Conservation (phyloP, 2,113 vertebrate genomes). For the Halcyon senegalensis region DNA sequence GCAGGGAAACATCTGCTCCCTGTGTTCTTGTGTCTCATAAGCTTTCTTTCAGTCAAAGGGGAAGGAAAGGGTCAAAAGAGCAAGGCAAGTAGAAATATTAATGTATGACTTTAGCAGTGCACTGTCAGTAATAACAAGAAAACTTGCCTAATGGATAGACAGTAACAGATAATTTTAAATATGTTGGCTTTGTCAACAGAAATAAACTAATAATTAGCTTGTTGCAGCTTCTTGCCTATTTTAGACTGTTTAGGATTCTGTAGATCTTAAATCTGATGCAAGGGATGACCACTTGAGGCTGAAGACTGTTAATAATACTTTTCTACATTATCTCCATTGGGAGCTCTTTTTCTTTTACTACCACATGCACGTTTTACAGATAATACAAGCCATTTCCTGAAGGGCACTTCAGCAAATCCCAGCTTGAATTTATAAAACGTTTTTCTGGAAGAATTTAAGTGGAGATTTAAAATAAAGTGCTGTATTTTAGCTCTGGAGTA, state of each 20-base stretch:
- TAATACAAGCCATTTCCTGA: not conserved
- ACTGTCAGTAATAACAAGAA: not conserved
- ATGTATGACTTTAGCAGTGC: not conserved
- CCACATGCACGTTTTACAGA: not conserved
- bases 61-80: not conserved
- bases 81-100: not conserved
- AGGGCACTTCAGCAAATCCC: not conserved
- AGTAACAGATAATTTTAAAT: not conserved
- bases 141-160: not conserved
- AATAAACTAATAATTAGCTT: not conserved
- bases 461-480: not conserved
- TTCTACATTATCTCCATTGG: not conserved
- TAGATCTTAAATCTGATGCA: not conserved
- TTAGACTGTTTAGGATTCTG: not conserved
- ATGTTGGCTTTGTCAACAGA: not conserved
- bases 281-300: not conserved
- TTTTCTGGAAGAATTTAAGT: not conserved
- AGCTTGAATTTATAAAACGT: not conserved
- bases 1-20: not conserved
- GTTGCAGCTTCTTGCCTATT: not conserved
- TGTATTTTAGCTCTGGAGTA: not conserved
- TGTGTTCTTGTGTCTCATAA: not conserved
- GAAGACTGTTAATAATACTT: not conserved
- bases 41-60: not conserved
- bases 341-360: not conserved